Conservation (phyloP, 2,888 invertebrate genomes). For the Portevinia maculata region DNA sequence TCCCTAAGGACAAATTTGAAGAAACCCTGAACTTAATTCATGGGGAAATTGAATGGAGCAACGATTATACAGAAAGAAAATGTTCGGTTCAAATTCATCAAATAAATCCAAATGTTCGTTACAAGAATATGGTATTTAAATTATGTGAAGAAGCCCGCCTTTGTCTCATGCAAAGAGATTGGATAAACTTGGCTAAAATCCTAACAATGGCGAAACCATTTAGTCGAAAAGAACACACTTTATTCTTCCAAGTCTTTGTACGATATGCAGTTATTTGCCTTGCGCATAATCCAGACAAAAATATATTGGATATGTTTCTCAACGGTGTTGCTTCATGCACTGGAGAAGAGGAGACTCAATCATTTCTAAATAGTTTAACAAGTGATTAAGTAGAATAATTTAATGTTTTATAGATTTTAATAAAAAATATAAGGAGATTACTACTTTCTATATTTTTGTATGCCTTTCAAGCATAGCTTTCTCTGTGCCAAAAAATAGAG, state of each 20-base stretch:
- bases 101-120: constrained; percentile 25
- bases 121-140: neutral
- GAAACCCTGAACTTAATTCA: constrained; percentile 24
- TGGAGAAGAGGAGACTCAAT: constrained; percentile 16
- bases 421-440: too few relatives aligned
- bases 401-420: too few relatives aligned
- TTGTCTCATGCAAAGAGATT: constrained; percentile 55
- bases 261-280: constrained; percentile 50
- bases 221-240: neutral
- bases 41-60: neutral
- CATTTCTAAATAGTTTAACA: constrained; percentile 37
- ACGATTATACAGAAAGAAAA: neutral
- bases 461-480: too few relatives aligned
- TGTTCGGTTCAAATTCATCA: constrained; percentile 44
- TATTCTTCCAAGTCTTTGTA: constrained; percentile 40
- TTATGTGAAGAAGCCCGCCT: constrained; percentile 52
- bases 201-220: constrained; percentile 16
- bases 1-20: constrained; percentile 29
- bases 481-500: too few relatives aligned
- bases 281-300: constrained; percentile 29
- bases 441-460: too few relatives aligned
- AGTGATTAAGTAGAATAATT: neutral
- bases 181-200: constrained; percentile 43
- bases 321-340: constrained; percentile 38
- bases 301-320: constrained; percentile 43